These are phyloP conservation scores for Otis tarda DNA, from an alignment of 2,113 vertebrate species.

Conservation along the genomic window DNA sequence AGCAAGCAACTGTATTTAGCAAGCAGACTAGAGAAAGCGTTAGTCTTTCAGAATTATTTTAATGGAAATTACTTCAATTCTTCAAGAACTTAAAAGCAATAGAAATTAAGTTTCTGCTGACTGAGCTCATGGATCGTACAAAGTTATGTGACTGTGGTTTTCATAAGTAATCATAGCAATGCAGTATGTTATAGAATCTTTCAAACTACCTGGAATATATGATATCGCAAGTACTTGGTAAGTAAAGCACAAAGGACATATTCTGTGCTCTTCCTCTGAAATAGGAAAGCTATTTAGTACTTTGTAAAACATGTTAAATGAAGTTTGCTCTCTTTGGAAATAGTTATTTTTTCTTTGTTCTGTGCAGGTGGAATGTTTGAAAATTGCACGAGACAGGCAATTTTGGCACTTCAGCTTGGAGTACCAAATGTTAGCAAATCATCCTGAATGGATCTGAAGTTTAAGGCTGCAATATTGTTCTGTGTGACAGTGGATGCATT, in stretches of 20 bases:
- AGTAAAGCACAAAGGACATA: constrained; percentile 38
- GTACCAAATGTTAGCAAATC: constrained; percentile 78
- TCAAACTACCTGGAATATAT: constrained; percentile 9
- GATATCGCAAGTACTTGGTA: constrained; percentile 41
- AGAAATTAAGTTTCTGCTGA: neutral
- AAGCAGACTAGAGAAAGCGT: neutral
- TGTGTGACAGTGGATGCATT: constrained; percentile 62
- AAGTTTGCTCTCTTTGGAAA: constrained; percentile 69
- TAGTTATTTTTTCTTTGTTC: constrained; percentile 62
- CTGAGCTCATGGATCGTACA: neutral
- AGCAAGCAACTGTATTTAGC: neutral
- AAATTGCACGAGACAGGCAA: constrained; percentile 76
- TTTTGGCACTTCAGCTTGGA: constrained; percentile 75
- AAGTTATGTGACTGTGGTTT: neutral
- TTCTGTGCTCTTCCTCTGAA: constrained; percentile 47
- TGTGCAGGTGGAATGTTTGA: constrained; percentile 73
- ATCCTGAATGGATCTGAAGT: constrained; percentile 73
- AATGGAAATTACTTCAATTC: neutral
- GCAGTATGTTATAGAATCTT: neutral
- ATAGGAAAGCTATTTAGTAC: constrained; percentile 73
- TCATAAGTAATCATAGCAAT: neutral
- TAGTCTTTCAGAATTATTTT: neutral
- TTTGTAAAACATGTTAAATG: constrained; percentile 76
- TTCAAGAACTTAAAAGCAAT: neutral
- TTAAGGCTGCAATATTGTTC: constrained; percentile 71